These are phyloP conservation scores for Smittia sp. DNA, from an alignment of 2,888 invertebrate genomes.

Conservation along the genomic window DNA sequence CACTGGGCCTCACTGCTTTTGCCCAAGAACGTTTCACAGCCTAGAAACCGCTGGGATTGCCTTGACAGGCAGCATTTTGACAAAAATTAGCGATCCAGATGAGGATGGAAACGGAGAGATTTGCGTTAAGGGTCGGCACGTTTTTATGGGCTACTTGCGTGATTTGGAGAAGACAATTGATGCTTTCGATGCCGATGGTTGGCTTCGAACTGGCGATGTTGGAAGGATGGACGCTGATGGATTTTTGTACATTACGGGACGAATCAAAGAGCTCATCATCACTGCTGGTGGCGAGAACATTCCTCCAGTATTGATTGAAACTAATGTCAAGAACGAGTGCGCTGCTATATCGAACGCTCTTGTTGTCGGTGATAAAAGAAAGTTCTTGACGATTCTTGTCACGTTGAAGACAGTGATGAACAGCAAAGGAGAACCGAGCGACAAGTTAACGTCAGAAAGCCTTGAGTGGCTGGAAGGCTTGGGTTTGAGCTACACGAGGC, in stretches of 20 bases:
- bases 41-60: conserved; percentile 72
- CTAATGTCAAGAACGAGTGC: conserved; percentile 71
- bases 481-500: conserved; percentile 65
- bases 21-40: conserved; percentile 57
- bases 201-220: conserved; percentile 85
- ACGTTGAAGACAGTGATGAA: conserved; percentile 83
- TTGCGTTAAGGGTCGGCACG: conserved; percentile 78
- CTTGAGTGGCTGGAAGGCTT: conserved; percentile 69
- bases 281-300: conserved; percentile 94
- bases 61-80: conserved; percentile 63
- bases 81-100: conserved; percentile 68
- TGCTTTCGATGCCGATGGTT: conserved; percentile 75
- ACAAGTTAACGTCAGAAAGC: conserved; percentile 64
- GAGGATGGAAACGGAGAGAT: conserved; percentile 80
- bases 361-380: conserved; percentile 81
- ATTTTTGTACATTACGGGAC: conserved; percentile 73
- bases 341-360: conserved; percentile 80
- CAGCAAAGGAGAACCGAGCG: conserved; percentile 67
- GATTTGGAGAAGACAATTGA: conserved; percentile 67
- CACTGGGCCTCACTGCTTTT: conserved; percentile 72
- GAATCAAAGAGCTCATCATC: conserved; percentile 78
- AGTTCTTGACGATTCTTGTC: conserved; percentile 79
- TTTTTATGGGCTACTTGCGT: conserved; percentile 86
- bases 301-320: conserved; percentile 84
- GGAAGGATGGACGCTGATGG: conserved; percentile 75